Evolutionary conservation across 2,797 vertebrate species (phyloP).

Genomic region (Falco peregrinus): DNA sequence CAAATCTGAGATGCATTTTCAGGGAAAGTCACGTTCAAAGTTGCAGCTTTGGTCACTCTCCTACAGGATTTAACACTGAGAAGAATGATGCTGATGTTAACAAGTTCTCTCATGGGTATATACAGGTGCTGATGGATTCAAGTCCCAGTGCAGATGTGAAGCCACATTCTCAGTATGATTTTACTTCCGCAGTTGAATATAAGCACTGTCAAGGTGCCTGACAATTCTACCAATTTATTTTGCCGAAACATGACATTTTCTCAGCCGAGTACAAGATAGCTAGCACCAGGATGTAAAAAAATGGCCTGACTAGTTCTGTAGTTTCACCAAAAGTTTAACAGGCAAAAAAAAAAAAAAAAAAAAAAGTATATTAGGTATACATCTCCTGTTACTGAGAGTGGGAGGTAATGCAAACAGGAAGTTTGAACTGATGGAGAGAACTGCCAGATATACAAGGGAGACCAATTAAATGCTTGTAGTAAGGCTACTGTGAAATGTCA

Average conservation of each 20-base stretch:
- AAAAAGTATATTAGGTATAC: not conserved
- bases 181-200: not conserved
- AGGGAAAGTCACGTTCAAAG: not conserved
- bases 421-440: not conserved
- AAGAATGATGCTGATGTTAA: not conserved
- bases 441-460: not conserved
- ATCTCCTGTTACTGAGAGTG: not conserved
- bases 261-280: not conserved
- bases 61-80: not conserved
- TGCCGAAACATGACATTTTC: not conserved
- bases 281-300: not conserved
- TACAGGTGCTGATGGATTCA: not conserved
- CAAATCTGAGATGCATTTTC: not conserved
- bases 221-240: not conserved
- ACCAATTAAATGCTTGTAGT: constrained; percentile 7
- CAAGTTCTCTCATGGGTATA: not conserved
- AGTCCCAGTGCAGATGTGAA: not conserved
- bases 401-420: constrained; percentile 20
- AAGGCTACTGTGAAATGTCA: constrained; percentile 18
- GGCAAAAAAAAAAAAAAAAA: not conserved
- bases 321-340: not conserved
- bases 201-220: not conserved
- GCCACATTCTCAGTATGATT: not conserved
- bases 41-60: not conserved
- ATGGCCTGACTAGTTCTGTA: not conserved